These are phyloP conservation scores for Oenanthe oenanthe DNA, from an alignment of 2,113 vertebrate genomes.

Conservation along the genomic window DNA sequence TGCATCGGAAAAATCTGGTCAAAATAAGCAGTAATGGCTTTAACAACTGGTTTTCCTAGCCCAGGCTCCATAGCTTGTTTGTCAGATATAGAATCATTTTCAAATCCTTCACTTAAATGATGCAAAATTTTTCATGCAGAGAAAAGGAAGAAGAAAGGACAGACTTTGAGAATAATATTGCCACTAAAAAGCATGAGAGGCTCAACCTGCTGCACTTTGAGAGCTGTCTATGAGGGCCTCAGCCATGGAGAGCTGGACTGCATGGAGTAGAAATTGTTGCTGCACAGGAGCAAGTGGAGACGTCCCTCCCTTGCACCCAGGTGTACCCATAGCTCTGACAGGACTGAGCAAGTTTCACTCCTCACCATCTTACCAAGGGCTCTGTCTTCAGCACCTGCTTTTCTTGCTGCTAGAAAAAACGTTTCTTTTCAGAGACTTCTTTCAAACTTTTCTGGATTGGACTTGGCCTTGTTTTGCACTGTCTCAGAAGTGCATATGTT, in stretches of 20 bases:
- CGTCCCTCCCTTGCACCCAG: not conserved
- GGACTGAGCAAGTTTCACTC: not conserved
- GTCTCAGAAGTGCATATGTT: not conserved
- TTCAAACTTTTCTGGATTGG: not conserved
- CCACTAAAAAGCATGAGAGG: not conserved
- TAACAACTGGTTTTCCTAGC: not conserved
- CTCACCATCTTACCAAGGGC: not conserved
- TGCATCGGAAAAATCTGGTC: not conserved
- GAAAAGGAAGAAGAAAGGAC: not conserved
- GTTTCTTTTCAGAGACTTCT: not conserved
- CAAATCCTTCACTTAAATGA: not conserved
- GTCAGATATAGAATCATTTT: not conserved
- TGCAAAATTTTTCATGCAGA: not conserved
- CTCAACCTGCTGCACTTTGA: not conserved
- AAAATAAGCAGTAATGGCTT: slow-evolving; percentile 9
- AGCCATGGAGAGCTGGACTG: not conserved
- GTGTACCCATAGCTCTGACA: not conserved
- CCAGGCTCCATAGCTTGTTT: not conserved
- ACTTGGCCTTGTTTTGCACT: not conserved
- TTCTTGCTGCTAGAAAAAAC: not conserved
- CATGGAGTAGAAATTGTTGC: not conserved
- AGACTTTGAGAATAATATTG: not conserved
- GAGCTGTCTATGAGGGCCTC: not conserved
- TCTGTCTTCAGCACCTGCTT: not conserved
- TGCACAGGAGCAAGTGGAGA: not conserved